Percentiles rank a stretch among this genome's conserved stretches.
Evolutionary conservation across 2,113 vertebrate species (phyloP).

Genomic region (Nerophis lumbriciformis): DNA sequence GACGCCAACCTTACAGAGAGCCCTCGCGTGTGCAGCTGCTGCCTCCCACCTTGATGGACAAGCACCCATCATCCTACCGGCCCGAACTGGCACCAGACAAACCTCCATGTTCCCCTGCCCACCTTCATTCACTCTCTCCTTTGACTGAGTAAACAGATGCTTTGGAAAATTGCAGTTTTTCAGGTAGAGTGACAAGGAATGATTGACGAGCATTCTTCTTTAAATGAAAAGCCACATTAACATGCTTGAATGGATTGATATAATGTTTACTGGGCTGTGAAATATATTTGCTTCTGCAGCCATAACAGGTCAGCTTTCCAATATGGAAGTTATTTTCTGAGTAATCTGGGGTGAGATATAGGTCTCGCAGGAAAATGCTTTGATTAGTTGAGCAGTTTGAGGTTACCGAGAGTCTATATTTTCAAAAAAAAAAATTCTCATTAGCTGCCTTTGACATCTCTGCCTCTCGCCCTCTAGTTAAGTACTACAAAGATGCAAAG

Average conservation of each 20-base stretch:
- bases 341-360: slow-evolving; percentile 9
- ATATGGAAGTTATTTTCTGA: slow-evolving; percentile 2
- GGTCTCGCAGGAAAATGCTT: slow-evolving; percentile 7
- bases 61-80: slow-evolving; percentile 1
- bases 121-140: slow-evolving; percentile 4
- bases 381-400: slow-evolving; percentile 15
- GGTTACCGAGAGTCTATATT: slow-evolving; percentile 3
- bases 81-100: slow-evolving; percentile 2
- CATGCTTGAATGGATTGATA: slow-evolving; percentile 6
- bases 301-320: slow-evolving; percentile 12
- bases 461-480: neutral
- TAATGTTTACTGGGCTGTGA: neutral
- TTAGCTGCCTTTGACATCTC: slow-evolving; percentile 1
- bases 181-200: slow-evolving; percentile 1
- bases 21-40: slow-evolving; percentile 6
- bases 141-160: neutral
- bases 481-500: neutral
- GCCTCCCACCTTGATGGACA: slow-evolving; percentile 17
- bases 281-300: slow-evolving; percentile 4
- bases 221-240: neutral
- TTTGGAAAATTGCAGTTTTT: slow-evolving; percentile 11
- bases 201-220: slow-evolving; percentile 12
- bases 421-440: slow-evolving; percentile 3
- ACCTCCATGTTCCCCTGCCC: slow-evolving; percentile 1
- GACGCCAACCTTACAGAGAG: slow-evolving; percentile 9